Base-by-base conservation (phyloP, 2,888 invertebrate species). In the Aspidiotus rigidus region DNA sequence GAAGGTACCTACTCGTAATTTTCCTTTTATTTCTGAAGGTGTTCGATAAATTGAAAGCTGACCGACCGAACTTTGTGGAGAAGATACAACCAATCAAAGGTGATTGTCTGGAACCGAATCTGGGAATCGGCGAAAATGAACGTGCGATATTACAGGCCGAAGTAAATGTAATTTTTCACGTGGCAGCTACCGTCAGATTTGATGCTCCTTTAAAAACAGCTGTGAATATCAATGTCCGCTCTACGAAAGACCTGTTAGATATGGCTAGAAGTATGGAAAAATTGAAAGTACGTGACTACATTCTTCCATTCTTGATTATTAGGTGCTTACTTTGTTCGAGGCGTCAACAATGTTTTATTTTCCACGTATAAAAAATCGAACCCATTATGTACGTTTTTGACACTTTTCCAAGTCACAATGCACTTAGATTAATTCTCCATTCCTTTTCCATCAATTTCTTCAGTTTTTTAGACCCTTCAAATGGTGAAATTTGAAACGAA, bases 111-210 rank as follows among this genome's bases (percentile, higher is more conserved):
- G 78, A 83, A 0, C 82, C 85, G 0, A 85, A 85, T 0, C 78
- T 88, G 3, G 88, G 88, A 0, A 78, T 88, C 41, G 82, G 81
- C 0, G 76, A 82, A 0, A 79, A 79, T 7, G 86, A 88, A 75
- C 82, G 85, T 73, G 81, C 83, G 74, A 81, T 80, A 70, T 78
- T 87, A 2, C 79, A 80, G 1, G 62, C 59, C 7, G 66, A 71
- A 44, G 71, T 72, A 10, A 78, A 81, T 64, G 79, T 86, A 70
- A 83, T 89, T 13, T 87, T 96, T 78, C 93, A 96, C 76, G 88
- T 88, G 8, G 95, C 95, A 0, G 96, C 95, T 0, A 95, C 94
- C 0, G 90, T 95, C 7, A 85, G 86, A 75, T 93, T 93, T 74
- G 90, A 92, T 77, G 93, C 93, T 76, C 86, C 86, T 56, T 79